Conservation (phyloP, 2,888 invertebrate species). For the Tiliacea citrago region DNA sequence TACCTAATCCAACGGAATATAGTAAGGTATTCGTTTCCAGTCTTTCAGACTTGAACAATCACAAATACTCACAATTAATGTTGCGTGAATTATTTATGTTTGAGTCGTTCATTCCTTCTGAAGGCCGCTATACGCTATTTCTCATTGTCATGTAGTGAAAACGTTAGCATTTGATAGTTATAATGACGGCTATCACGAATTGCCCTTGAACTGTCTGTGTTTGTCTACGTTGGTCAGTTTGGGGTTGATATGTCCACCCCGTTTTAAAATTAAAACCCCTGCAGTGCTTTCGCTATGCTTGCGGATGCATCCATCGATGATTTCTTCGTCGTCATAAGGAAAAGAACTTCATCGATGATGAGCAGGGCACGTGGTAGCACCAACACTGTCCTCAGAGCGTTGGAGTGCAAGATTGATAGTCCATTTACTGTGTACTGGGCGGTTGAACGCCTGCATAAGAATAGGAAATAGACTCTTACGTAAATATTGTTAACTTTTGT, state of each 20-base stretch:
- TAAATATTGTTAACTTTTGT: too few species aligned
- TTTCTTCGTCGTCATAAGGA: background rate
- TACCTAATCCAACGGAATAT: too few species aligned
- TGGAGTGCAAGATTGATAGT: background rate
- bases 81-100: background rate
- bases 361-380: background rate
- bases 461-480: background rate
- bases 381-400: constrained; percentile 4
- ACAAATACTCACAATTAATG: background rate
- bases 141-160: background rate
- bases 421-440: constrained; percentile 1
- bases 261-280: background rate
- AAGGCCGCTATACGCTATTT: background rate
- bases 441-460: background rate
- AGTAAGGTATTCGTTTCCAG: background rate
- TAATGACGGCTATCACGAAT: background rate
- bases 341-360: background rate
- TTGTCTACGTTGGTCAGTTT: background rate
- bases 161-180: background rate
- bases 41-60: background rate
- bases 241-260: background rate
- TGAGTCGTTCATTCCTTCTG: background rate
- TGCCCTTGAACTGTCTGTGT: background rate
- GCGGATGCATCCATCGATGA: background rate
- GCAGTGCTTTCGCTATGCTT: background rate